Evolutionary conservation across 2,888 invertebrate genomes (phyloP), one percentile per base, ranked within the genome.

Genomic region (Drosophila meridionalis): DNA sequence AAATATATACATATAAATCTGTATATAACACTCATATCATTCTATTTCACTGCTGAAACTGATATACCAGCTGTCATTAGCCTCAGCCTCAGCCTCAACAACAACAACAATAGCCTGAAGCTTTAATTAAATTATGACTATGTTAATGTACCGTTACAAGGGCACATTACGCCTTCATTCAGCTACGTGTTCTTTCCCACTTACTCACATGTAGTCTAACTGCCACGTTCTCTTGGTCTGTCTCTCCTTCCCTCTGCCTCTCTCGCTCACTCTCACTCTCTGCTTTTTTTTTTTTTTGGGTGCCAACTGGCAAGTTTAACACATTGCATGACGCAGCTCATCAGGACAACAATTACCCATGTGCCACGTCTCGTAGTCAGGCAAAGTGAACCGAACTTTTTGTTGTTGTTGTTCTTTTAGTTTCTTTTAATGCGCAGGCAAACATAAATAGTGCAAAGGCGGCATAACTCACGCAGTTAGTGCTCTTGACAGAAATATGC

Each of bases 91-190:
- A 30, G 14, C 50, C 26, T 3, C 48, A 62, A 26, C 56, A 40
- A 62, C 55, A 74, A 26, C 43, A 66, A 36, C 56, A 65, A 40
- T 12, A 32, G 40, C 55, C 63, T 65, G 60, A 56, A 53, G 77
- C 71, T 82, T 85, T 91, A 90, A 90, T 90, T 91, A 91, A 90
- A 90, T 90, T 90, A 91, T 90, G 90, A 85, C 90, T 83, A 78
- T 80, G 82, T 81, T 90, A 91, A 91, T 91, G 90, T 89, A 82
- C 76, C 88, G 80, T 90, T 87, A 81, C 86, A 86, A 70, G 71
- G 64, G 62, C 77, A 78, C 81, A 69, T 74, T 79, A 65, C 60
- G 62, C 58, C 34, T 45, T 50, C 8, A 14, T 7, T 5, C 28
- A 30, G 47, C 47, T 14, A 30, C 7, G 3, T 14, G 30, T 14